Conservation (phyloP, 2,797 vertebrate genomes). For the Molossus molossus region DNA sequence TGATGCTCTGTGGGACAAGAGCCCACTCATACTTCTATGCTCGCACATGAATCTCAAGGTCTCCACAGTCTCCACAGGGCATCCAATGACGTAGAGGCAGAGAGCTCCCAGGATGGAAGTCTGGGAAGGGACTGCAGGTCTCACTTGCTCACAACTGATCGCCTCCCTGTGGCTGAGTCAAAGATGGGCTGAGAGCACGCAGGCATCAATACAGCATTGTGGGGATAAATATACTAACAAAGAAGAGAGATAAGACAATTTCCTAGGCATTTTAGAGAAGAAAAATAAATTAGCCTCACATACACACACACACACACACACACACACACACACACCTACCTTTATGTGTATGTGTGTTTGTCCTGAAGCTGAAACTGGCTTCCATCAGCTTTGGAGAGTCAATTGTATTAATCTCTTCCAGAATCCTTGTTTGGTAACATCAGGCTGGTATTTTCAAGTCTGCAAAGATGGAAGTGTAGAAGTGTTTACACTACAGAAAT, state of each 20-base stretch:
- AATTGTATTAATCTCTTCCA: neutral
- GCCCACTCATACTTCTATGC: neutral
- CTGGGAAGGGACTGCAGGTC: neutral
- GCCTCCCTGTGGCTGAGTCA: neutral
- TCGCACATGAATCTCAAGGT: neutral
- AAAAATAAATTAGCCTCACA: neutral
- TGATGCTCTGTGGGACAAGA: neutral
- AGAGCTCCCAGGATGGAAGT: neutral
- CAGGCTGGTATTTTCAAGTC: neutral
- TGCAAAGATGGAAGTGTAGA: neutral
- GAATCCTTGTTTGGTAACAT: neutral
- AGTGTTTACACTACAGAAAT: neutral
- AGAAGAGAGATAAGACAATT: neutral
- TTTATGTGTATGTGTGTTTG: accelerated
- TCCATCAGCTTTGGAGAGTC: neutral
- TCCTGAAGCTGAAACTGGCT: neutral
- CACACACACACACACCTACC: neutral
- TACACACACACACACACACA: neutral
- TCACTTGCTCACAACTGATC: too few species aligned
- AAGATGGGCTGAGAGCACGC: neutral
- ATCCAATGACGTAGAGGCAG: neutral
- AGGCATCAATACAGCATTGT: too few species aligned
- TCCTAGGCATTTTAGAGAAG: neutral
- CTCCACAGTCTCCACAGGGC: neutral
- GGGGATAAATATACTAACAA: neutral